Evolutionary conservation across 35 echinoderm and acorn worm genomes (phyloP).

Genomic region (Lytechinus variegatus): DNA sequence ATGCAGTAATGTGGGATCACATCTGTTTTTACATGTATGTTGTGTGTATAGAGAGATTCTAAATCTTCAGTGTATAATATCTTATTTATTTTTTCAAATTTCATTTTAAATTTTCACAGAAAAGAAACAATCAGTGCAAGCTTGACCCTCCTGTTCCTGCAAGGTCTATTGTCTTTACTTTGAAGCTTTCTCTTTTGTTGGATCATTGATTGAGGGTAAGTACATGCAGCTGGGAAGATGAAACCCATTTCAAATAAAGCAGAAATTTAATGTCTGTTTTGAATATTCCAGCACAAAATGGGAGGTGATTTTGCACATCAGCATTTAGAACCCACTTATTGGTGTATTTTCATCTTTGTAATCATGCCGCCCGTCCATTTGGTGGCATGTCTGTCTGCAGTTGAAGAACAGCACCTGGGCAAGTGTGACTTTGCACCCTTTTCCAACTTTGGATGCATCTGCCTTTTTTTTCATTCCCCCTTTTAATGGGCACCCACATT

Average conservation of each 20-base stretch:
- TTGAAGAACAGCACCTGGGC: no score
- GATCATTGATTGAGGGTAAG: not conserved
- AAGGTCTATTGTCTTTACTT: not conserved
- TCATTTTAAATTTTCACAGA: not conserved
- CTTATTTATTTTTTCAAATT: not conserved
- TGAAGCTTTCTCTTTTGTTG: no score
- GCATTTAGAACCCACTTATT: no score
- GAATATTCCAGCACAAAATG: not conserved
- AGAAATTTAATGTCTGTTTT: not conserved
- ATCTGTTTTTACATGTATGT: not conserved
- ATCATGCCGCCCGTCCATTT: no score
- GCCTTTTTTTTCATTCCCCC: not conserved
- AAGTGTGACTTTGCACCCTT: not conserved
- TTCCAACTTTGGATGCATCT: not conserved
- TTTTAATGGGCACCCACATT: no score
- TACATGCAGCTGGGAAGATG: not conserved
- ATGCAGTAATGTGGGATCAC: no score
- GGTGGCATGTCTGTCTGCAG: no score
- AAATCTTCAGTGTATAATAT: not conserved
- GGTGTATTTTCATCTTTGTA: no score
- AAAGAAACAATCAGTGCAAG: not conserved
- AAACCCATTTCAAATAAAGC: not conserved
- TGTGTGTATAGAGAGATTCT: not conserved
- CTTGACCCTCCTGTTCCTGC: not conserved
- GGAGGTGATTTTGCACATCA: not conserved